Percentiles rank a stretch among this genome's conserved stretches.
Evolutionary conservation across 2,797 vertebrate genomes (phyloP).

Genomic region (Pseudochromis fuscus): DNA sequence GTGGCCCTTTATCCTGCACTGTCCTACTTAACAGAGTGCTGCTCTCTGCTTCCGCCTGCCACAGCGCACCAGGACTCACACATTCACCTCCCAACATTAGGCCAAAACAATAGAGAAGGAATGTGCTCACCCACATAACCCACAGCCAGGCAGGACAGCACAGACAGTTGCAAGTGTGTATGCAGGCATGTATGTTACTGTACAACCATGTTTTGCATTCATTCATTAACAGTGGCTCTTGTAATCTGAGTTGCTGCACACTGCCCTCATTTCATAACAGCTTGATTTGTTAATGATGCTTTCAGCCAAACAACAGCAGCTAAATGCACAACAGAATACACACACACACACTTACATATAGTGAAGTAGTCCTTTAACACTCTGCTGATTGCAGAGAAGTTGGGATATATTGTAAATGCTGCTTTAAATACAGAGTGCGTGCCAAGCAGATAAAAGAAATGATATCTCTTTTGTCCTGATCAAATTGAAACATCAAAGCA

Average conservation of each 20-base stretch:
- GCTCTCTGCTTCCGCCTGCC: conserved; percentile 75
- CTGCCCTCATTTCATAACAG: conserved; percentile 59
- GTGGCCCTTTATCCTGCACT: conserved; percentile 90
- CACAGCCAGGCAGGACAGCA: conserved; percentile 39
- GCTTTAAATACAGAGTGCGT: conserved; percentile 28
- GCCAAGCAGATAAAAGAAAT: conserved; percentile 42
- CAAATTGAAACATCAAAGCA: conserved; percentile 68
- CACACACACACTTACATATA: conserved; percentile 53
- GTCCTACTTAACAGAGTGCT: conserved; percentile 88
- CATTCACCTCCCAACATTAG: conserved; percentile 57
- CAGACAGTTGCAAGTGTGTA: conserved; percentile 20
- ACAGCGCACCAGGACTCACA: conserved; percentile 65
- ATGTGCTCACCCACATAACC: conserved; percentile 40
- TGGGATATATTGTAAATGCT: conserved; percentile 34
- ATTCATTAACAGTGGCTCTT: conserved; percentile 25
- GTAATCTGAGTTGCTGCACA: conserved; percentile 31
- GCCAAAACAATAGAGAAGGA: conserved; percentile 55
- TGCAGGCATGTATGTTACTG: conserved; percentile 28
- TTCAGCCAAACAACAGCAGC: conserved; percentile 40
- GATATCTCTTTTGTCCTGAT: conserved; percentile 60
- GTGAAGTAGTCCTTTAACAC: conserved; percentile 38
- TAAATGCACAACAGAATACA: conserved; percentile 36
- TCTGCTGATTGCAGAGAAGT: conserved; percentile 54
- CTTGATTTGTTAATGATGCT: conserved; percentile 66
- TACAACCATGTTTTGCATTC: conserved; percentile 32